Conservation (phyloP, 2,113 vertebrate species). For the Cettia cetti region DNA sequence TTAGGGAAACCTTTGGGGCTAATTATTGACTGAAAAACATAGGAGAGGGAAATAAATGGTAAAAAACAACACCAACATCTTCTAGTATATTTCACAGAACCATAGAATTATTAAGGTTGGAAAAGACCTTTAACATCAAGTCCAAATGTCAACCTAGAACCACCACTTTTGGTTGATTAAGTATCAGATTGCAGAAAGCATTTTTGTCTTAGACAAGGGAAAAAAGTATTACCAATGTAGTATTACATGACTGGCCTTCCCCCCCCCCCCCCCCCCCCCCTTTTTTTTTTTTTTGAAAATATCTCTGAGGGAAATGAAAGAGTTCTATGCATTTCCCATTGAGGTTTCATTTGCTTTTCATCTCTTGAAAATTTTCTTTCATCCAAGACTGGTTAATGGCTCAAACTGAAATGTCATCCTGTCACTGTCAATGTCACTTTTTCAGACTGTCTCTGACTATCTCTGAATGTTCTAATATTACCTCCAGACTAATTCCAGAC, state of each 20-base stretch:
- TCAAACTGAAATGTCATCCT: not conserved
- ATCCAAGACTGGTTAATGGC: not conserved
- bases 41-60: not conserved
- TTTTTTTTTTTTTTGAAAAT: not conserved
- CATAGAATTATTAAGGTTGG: not conserved
- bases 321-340: not conserved
- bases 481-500: not conserved
- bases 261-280: no score
- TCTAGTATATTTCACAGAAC: not conserved
- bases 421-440: not conserved
- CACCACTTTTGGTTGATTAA: not conserved
- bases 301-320: not conserved
- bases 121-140: not conserved
- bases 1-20: not conserved
- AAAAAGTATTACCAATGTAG: not conserved
- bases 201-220: not conserved
- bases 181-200: not conserved
- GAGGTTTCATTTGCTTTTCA: not conserved
- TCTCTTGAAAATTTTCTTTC: not conserved
- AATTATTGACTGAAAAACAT: not conserved
- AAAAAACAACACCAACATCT: fast-evolving
- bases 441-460: not conserved
- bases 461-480: not conserved
- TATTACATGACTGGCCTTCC: fast-evolving
- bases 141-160: fast-evolving